Base-by-base conservation (phyloP, 2,888 invertebrate genomes). In the Eupithecia exiguata region DNA sequence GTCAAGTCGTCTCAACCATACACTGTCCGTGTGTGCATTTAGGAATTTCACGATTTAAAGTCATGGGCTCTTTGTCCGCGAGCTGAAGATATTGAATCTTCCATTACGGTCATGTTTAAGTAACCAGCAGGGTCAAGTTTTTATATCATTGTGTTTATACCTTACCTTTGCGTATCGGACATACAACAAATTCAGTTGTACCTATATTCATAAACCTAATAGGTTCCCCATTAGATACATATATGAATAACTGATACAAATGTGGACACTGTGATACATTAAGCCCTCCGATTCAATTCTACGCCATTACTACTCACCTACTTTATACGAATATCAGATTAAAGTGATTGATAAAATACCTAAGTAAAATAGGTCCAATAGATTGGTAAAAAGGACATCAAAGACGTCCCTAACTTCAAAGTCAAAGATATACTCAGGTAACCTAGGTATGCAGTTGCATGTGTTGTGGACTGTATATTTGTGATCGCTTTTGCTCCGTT, bases 401-500 rank as follows among this genome's bases (percentile, higher is more conserved):
- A 21, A 53, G 10, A 53, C n/a, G 21, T 21, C 4, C 53, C 21
- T n/a, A 49, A n/a, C 49, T 49, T 49, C 53, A 21, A 53, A 53
- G 21, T 53, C 53, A 21, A 21, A 53, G 10, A 46, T 46, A 1
- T 43, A 53, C 53, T 12, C 21, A 53, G 53, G 53, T n/a, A 53
- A 53, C 21, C 21, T n/a, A 46, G 1, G 46, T n/a, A n/a, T 53
- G 53, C 53, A 53, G 53, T 53, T 53, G 10, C 53, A 53, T 53
- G 65, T 65, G n/a, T 21, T 21, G 65, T 40, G 38, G 70, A 63
- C 49, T 74, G 75, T 69, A 77, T 84, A 82, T 83, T 83, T 82
- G 84, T 82, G 84, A 87, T 84, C 84, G 85, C 84, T 86, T 87
- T 88, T 87, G 84, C 85, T 76, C 70, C 77, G 53, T 70, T 72